Base-by-base conservation (phyloP, 2,888 invertebrate species). In the Lucinisca nassula region DNA sequence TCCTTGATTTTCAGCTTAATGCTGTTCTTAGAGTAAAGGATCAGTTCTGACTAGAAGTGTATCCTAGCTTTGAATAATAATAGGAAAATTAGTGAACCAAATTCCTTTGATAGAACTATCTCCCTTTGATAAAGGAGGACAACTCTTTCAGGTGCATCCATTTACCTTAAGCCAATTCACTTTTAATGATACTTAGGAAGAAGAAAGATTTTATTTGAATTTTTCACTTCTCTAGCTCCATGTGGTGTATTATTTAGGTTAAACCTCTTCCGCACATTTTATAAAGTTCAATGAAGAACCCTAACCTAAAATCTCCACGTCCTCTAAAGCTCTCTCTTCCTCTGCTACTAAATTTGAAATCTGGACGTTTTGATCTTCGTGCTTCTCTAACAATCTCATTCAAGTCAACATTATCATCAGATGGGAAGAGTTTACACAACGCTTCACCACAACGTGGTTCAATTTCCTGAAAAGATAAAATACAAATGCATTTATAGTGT, bases 401-500 rank as follows among this genome's bases (percentile, higher is more conserved):
- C 61, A 96, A 90, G 90, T 96, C 96, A 51, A 95, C 93, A 87
- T 94, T 95, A 76, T 95, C 94, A 90, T 99, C 99, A 96, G 98
- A 98, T 1, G 99, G 98, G 96, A 99, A 99, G 73, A 99, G 97
- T 86, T 99, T 97, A 95, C 99, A 99, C 85, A 99, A 97, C 96
- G 99, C 98, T 96, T 98, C 98, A 27, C 99, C 99, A 80, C 99
- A 98, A 96, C 98, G 97, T 1, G 99, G 99, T 96, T 99, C 99
- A 92, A 99, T 98, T 97, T 99, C 99, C 97, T 99, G 98, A 10
- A 93, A 92, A 37, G 17, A 24, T 12, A 45, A 17, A n/a, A n/a
- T n/a, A n/a, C n/a, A n/a, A n/a, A n/a, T n/a, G n/a, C n/a, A n/a
- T n/a, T n/a, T n/a, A n/a, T n/a, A n/a, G n/a, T n/a, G n/a, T n/a